Percentiles rank a stretch among this genome's conserved stretches.
Evolutionary conservation across 2,888 invertebrate genomes (phyloP).

Genomic region (Synergus umbraculus): DNA sequence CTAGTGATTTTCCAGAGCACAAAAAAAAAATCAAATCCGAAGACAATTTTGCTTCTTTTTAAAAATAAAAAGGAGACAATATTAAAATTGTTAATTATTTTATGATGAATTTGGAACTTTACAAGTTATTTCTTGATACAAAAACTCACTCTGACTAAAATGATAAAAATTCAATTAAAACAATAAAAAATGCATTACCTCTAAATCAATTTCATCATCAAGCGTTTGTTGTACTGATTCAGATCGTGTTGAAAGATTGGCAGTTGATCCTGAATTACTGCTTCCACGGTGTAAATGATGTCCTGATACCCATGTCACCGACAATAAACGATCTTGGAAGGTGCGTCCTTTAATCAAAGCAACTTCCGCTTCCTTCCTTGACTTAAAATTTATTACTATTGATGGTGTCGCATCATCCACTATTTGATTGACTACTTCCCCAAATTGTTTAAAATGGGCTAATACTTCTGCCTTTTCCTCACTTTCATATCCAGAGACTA

Average conservation of each 20-base stretch:
- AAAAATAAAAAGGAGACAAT: no score
- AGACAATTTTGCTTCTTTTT: no score
- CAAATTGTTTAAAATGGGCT: constrained; percentile 92
- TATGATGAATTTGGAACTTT: no score
- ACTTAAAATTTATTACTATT: constrained; percentile 86
- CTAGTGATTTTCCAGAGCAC: no score
- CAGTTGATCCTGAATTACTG: constrained; percentile 64
- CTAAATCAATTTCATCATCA: constrained; percentile 74
- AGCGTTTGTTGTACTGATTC: constrained; percentile 70
- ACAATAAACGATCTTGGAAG: constrained; percentile 82
- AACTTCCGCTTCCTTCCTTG: constrained; percentile 88
- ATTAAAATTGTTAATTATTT: no score
- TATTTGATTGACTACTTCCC: constrained; percentile 90
- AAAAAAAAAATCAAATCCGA: no score
- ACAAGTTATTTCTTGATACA: no score
- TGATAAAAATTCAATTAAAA: constrained; percentile 67
- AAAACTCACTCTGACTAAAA: neutral
- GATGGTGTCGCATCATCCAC: constrained; percentile 87
- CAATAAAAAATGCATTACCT: constrained; percentile 62
- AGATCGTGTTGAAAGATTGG: constrained; percentile 65
- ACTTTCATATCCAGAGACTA: constrained; percentile 91
- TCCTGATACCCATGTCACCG: constrained; percentile 78
- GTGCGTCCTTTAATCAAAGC: constrained; percentile 87
- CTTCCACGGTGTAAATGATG: constrained; percentile 77
- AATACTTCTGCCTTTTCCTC: constrained; percentile 90